phyloP scores from a whole-genome alignment of 2,888 invertebrate genomes.

The Philereme vetulata region DNA sequence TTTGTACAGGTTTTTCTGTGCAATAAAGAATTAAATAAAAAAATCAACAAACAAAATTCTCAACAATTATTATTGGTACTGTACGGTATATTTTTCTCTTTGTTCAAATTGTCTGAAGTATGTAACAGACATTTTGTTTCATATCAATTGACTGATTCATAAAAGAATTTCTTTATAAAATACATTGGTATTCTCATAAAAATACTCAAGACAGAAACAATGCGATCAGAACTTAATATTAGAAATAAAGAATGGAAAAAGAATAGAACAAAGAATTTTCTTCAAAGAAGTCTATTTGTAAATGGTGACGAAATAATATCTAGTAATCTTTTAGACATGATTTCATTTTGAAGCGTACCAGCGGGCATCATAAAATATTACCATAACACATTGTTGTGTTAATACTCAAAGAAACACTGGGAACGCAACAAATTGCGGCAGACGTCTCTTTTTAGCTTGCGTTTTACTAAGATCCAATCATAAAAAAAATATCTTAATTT shows the following conservation, averaged over 20 bases:
- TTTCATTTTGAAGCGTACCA: conserved; percentile 30
- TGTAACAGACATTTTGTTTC: no score
- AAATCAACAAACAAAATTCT: no score
- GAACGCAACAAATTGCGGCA: conserved; percentile 12
- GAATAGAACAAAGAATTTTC: not conserved
- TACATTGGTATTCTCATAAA: no score
- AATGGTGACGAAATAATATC: conserved; percentile 12
- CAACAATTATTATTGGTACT: no score
- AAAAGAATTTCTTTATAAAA: no score
- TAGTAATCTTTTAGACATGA: conserved; percentile 26
- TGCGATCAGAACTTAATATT: conserved; percentile 10
- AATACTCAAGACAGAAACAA: no score
- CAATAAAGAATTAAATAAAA: no score
- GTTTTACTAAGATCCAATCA: not conserved
- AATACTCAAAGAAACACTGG: conserved; percentile 28
- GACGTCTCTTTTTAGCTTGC: conserved; percentile 17
- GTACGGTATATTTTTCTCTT: no score
- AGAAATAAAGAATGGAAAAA: conserved; percentile 3
- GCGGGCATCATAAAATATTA: conserved; percentile 35
- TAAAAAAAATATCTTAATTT: no score
- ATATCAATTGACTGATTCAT: no score
- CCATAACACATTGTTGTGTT: conserved; percentile 35
- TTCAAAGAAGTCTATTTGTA: conserved; percentile 4
- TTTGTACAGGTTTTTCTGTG: no score
- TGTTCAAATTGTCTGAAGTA: no score